A percentile compares a stretch with the other conserved stretches of the same genome.
phyloP scores from a whole-genome alignment of 2,113 vertebrate species.

The Halichoerus grypus region DNA sequence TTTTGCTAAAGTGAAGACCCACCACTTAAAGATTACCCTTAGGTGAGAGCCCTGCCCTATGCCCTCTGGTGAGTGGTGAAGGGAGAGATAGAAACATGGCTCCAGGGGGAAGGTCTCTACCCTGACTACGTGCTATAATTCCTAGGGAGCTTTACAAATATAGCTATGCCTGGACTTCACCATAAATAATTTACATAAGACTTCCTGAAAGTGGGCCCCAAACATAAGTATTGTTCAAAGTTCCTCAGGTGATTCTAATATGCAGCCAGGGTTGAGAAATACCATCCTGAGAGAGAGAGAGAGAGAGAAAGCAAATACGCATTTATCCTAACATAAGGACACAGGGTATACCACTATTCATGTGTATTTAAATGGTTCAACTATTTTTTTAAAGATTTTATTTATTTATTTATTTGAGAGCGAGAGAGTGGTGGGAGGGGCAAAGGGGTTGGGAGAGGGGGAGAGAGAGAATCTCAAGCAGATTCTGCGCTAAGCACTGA shows the following conservation, averaged over 20 bases:
- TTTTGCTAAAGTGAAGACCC: background rate
- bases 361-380: background rate
- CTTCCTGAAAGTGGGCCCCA: background rate
- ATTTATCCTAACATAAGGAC: background rate
- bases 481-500: background rate
- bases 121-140: background rate
- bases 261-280: background rate
- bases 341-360: background rate
- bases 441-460: background rate
- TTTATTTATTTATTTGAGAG: too few relatives aligned
- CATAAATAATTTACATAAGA: background rate
- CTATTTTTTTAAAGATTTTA: background rate
- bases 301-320: background rate
- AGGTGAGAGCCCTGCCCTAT: background rate
- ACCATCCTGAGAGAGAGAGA: background rate
- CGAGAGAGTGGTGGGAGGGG: too few relatives aligned
- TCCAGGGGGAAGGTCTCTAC: background rate
- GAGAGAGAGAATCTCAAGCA: too few relatives aligned
- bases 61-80: background rate
- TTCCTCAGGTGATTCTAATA: background rate
- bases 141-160: background rate
- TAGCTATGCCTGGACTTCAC: background rate
- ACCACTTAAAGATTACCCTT: background rate
- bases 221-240: background rate
- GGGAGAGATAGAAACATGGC: background rate